Percentiles rank a stretch among this genome's conserved stretches.
Conservation (phyloP, 1,140 invertebrate genomes). For the Gonatopus flavifemur region DNA sequence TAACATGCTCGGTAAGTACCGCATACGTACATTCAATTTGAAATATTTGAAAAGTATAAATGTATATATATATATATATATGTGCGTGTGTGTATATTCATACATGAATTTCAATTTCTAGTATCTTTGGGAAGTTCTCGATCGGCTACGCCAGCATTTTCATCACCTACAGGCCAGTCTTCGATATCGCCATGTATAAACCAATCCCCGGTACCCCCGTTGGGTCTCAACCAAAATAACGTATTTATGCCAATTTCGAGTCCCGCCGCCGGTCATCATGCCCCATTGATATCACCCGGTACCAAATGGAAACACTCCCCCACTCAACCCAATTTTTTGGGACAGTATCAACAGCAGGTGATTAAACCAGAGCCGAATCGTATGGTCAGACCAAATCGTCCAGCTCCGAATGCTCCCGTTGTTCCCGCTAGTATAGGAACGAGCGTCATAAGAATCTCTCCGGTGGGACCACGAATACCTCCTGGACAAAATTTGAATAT, state of each 20-base stretch:
- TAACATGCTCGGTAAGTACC: conserved; percentile 81
- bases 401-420: conserved; percentile 40
- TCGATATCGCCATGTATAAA: conserved; percentile 66
- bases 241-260: conserved; percentile 85
- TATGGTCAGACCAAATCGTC: conserved; percentile 50
- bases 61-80: too few species aligned
- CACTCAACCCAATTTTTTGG: conserved; percentile 52
- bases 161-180: conserved; percentile 73
- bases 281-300: conserved; percentile 47
- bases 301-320: conserved; percentile 59
- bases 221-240: conserved; percentile 68
- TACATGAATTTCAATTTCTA: conserved; percentile 36
- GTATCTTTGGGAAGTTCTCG: conserved; percentile 90
- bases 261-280: conserved; percentile 60
- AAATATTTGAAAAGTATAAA: background rate
- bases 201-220: conserved; percentile 66
- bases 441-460: conserved; percentile 81
- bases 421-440: conserved; percentile 60
- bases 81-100: background rate
- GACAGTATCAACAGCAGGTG: conserved; percentile 62
- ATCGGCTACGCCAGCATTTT: conserved; percentile 84
- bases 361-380: conserved; percentile 62
- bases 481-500: conserved; percentile 35
- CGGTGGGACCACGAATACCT: conserved; percentile 54
- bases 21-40: background rate